These are phyloP conservation scores for Picathartes gymnocephalus DNA, from an alignment of 2,113 vertebrate genomes.

Conservation along the genomic window DNA sequence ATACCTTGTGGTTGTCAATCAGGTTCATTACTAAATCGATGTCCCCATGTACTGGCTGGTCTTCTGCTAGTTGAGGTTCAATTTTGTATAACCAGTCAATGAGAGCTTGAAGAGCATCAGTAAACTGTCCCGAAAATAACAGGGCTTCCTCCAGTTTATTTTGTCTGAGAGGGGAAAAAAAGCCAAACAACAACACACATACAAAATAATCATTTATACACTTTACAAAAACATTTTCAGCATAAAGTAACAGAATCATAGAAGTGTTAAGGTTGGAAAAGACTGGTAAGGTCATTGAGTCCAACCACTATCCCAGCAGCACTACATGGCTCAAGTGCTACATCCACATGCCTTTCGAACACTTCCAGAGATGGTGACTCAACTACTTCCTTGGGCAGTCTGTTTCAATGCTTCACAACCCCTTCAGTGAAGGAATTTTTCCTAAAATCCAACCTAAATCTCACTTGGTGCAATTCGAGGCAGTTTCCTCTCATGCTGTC, in stretches of 20 bases:
- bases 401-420: background rate
- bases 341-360: background rate
- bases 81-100: slow-evolving; percentile 98
- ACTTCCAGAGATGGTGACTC: background rate
- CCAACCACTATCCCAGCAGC: background rate
- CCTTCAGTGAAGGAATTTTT: background rate
- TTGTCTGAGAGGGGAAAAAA: slow-evolving; percentile 74
- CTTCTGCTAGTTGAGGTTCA: slow-evolving; percentile 94
- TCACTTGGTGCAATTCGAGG: background rate
- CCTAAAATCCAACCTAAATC: background rate
- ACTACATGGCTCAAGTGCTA: background rate
- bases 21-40: slow-evolving; percentile 96
- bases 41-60: slow-evolving; percentile 96
- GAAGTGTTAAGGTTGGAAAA: background rate
- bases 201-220: background rate
- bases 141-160: slow-evolving; percentile 97
- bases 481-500: background rate
- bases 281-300: background rate
- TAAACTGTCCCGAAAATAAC: slow-evolving; percentile 96
- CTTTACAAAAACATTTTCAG: background rate
- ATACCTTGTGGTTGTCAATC: slow-evolving; percentile 98
- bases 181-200: background rate
- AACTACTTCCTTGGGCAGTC: background rate
- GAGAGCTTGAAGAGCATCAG: slow-evolving; percentile 94
- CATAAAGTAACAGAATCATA: background rate